These are phyloP conservation scores for Lycopodina hypogea DNA, from an alignment of 37 sponge, comb jelly and placozoan species.

Conservation along the genomic window DNA sequence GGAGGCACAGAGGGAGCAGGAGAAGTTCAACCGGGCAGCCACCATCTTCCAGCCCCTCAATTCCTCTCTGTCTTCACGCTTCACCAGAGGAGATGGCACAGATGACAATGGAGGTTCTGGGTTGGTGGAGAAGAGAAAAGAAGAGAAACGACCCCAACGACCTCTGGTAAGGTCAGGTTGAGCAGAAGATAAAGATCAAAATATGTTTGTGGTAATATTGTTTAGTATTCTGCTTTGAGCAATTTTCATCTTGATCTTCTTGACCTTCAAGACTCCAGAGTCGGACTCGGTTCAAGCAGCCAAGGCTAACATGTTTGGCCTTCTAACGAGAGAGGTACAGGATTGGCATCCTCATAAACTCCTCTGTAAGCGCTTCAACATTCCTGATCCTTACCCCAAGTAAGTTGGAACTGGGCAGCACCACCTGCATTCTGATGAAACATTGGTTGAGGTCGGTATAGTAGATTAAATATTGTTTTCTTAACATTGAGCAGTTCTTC, in stretches of 20 bases:
- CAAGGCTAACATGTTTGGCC: slow-evolving; percentile 68
- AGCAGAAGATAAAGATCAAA: background rate
- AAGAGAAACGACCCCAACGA: background rate
- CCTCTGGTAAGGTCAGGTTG: background rate
- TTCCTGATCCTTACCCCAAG: slow-evolving; percentile 93
- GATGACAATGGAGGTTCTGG: background rate
- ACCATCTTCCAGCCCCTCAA: slow-evolving; percentile 50
- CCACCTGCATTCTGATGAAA: background rate
- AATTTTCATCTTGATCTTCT: too few species aligned
- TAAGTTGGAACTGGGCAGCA: too few species aligned
- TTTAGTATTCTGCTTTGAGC: background rate
- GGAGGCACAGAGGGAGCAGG: slow-evolving; percentile 74
- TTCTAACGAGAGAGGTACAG: slow-evolving; percentile 66
- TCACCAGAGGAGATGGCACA: slow-evolving; percentile 30
- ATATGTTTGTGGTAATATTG: background rate
- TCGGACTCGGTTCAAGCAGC: slow-evolving; percentile 73
- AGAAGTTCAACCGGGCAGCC: slow-evolving; percentile 63
- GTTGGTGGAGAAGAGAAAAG: background rate
- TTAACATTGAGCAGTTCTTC: slow-evolving; percentile 3
- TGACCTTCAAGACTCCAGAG: slow-evolving; percentile 21
- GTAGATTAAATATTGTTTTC: background rate
- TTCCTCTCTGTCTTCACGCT: slow-evolving; percentile 54
- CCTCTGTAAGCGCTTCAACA: slow-evolving; percentile 90
- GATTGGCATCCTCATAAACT: slow-evolving; percentile 93
- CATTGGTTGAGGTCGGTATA: slow-evolving; percentile 5